A percentile compares a stretch with the other conserved stretches of the same genome.
phyloP scores from a whole-genome alignment of 1,140 invertebrate genomes.

The Protaetia brevitarsis region DNA sequence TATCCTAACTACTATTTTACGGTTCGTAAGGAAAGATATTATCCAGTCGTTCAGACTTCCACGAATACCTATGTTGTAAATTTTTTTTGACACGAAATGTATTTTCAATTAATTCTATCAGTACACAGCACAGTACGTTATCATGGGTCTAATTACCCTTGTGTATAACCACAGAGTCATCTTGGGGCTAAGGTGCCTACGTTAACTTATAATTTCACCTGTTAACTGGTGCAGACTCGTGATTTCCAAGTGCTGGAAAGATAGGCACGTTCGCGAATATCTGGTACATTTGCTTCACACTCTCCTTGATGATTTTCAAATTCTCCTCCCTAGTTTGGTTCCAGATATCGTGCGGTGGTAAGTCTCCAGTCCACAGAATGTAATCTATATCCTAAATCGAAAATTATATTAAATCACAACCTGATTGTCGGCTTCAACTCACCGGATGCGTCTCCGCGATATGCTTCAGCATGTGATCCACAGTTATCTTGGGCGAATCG shows the following conservation, averaged over 20 bases:
- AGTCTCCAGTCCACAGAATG: constrained; percentile 97
- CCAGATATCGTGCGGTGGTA: constrained; percentile 97
- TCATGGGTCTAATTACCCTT: too few species aligned
- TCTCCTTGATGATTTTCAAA: constrained; percentile 78
- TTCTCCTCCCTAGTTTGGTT: constrained; percentile 92
- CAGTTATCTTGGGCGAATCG: constrained; percentile 84
- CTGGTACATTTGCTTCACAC: constrained; percentile 78
- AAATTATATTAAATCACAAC: constrained; percentile 18
- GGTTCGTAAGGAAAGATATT: too few species aligned
- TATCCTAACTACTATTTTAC: too few species aligned
- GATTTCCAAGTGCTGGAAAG: constrained; percentile 93
- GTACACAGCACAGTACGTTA: too few species aligned
- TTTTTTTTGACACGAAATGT: too few species aligned
- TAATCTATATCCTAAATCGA: constrained; percentile 86
- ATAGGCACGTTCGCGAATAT: constrained; percentile 89
- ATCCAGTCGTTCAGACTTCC: too few species aligned
- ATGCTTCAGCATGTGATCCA: constrained; percentile 89
- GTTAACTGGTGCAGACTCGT: constrained; percentile 94
- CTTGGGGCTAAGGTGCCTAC: too few species aligned
- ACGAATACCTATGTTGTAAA: too few species aligned
- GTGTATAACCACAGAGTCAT: too few species aligned
- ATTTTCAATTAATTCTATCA: too few species aligned
- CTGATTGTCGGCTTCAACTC: constrained; percentile 40
- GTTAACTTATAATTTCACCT: too few species aligned
- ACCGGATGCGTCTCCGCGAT: constrained; percentile 82